These are phyloP conservation scores for Lepus americanus DNA, from an alignment of 2,113 vertebrate genomes.

Conservation along the genomic window DNA sequence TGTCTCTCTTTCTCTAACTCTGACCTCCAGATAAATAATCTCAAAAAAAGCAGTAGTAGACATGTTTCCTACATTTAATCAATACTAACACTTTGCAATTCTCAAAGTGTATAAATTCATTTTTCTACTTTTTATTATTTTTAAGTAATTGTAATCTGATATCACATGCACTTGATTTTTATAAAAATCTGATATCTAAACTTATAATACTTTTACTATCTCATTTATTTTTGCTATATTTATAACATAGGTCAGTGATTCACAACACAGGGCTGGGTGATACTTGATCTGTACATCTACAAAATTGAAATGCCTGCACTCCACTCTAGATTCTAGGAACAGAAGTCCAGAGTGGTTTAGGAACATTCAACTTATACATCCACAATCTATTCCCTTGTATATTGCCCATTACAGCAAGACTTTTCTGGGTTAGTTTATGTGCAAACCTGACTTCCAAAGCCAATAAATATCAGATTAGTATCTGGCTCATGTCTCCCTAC, in stretches of 20 bases:
- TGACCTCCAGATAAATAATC: no score
- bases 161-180: not conserved
- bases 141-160: not conserved
- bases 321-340: not conserved
- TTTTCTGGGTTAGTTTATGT: not conserved
- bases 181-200: not conserved
- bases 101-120: not conserved
- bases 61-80: not conserved
- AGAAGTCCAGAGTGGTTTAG: not conserved
- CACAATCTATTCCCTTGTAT: not conserved
- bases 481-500: not conserved
- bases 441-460: not conserved
- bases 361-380: not conserved
- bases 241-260: not conserved
- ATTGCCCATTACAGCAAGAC: not conserved
- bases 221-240: not conserved
- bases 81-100: not conserved
- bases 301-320: not conserved
- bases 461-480: not conserved
- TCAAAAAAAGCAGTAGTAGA: no score
- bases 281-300: not conserved
- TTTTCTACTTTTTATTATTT: not conserved
- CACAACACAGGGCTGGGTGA: not conserved
- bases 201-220: not conserved
- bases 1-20: no score